These are phyloP conservation scores for Porites australiensis DNA, from an alignment of 64 coral and sea anemone genomes.

Conservation along the genomic window DNA sequence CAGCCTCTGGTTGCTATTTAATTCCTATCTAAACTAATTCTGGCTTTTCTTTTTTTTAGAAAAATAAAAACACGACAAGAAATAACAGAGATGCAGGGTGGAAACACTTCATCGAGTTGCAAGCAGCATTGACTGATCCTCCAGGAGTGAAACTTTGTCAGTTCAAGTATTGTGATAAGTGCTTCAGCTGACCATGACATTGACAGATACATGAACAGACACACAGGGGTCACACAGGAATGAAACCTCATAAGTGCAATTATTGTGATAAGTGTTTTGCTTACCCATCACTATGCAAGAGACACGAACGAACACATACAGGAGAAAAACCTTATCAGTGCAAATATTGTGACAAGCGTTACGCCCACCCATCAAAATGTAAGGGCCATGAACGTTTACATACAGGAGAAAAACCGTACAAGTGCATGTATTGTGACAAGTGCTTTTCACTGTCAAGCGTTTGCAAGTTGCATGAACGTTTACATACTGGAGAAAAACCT, in stretches of 20 bases:
- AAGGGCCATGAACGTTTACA: slow-evolving; percentile 12
- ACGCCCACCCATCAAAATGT: slow-evolving; percentile 26
- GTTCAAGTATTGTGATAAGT: no score
- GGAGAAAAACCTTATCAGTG: slow-evolving; percentile 58
- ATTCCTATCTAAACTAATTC: no score
- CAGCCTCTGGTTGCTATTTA: no score
- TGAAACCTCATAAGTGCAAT: slow-evolving; percentile 49
- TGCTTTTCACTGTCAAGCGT: slow-evolving; percentile 19
- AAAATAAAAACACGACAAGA: no score
- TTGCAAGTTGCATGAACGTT: slow-evolving; percentile 6
- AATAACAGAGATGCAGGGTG: no score
- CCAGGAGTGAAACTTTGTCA: no score
- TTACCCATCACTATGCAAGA: slow-evolving; percentile 16
- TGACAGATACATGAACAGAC: slow-evolving; percentile 10
- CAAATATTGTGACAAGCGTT: slow-evolving; percentile 40
- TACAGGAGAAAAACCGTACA: slow-evolving; percentile 39
- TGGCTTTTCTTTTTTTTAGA: no score
- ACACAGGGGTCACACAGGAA: slow-evolving; percentile 55
- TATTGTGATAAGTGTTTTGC: slow-evolving; percentile 47
- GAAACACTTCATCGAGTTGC: no score
- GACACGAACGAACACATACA: slow-evolving; percentile 5
- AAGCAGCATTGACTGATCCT: no score
- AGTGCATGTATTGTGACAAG: slow-evolving; percentile 56
- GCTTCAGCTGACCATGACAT: no score
- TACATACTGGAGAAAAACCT: slow-evolving; percentile 39